Evolutionary conservation across 2,797 vertebrate genomes (phyloP).

Genomic region (Oophaga sylvatica): DNA sequence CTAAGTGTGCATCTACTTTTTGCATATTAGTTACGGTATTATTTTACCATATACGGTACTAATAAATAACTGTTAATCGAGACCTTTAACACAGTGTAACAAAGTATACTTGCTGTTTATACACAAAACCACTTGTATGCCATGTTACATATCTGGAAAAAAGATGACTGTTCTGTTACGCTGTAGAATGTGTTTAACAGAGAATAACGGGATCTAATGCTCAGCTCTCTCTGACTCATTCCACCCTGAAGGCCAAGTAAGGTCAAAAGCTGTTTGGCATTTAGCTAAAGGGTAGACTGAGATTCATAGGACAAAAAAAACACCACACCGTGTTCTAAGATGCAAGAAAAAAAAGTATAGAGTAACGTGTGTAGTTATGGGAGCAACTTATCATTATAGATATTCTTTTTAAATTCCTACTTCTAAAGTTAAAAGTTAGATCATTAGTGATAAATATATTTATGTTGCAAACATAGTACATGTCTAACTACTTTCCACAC

Average conservation of each 20-base stretch:
- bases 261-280: constrained; percentile 49
- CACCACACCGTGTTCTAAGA: constrained; percentile 34
- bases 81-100: background rate
- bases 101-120: background rate
- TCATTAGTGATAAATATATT: background rate
- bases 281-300: constrained; percentile 48
- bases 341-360: background rate
- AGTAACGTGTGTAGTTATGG: background rate
- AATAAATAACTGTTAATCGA: background rate
- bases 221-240: constrained; percentile 47
- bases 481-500: background rate
- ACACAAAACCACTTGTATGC: constrained; percentile 1
- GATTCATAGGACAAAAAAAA: constrained; percentile 38
- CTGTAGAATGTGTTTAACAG: constrained; percentile 39
- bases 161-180: constrained; percentile 22
- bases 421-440: background rate
- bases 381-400: background rate
- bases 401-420: background rate
- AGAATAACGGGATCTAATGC: constrained; percentile 39
- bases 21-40: background rate
- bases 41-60: background rate
- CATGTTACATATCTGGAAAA: constrained; percentile 35
- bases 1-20: no score
- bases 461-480: background rate
- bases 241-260: constrained; percentile 44